Evolutionary conservation across 2,888 invertebrate genomes (phyloP).

Genomic region (Hesperia comma): DNA sequence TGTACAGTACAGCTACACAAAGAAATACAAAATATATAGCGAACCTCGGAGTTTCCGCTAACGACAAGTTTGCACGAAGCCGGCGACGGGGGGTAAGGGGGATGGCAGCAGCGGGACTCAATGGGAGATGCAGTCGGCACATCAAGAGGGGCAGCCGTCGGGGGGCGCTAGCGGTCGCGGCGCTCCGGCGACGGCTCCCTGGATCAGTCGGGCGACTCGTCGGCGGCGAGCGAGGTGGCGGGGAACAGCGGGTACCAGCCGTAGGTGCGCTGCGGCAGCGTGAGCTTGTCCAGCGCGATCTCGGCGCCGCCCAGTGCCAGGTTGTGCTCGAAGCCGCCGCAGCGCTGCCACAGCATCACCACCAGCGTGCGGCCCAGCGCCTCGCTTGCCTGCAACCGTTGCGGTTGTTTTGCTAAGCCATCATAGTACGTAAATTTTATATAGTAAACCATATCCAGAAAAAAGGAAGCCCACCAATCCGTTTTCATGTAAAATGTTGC

Average conservation of each 20-base stretch:
- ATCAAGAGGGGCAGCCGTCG: conserved; percentile 61
- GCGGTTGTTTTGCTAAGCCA: background rate
- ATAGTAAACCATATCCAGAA: too few species aligned
- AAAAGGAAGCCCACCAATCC: too few species aligned
- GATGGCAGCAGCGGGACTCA: too few species aligned
- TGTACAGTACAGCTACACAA: conserved; percentile 23
- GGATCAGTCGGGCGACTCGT: conserved; percentile 83
- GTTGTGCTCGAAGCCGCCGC: conserved; percentile 94
- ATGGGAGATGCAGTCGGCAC: conserved; percentile 12
- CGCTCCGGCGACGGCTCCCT: conserved; percentile 82
- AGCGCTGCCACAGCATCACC: conserved; percentile 96
- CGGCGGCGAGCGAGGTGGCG: conserved; percentile 90
- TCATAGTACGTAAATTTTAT: too few species aligned
- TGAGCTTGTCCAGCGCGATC: conserved; percentile 91
- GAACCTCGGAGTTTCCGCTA: conserved; percentile 7
- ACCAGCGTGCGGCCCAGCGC: conserved; percentile 91
- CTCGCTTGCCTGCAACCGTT: conserved; percentile 85
- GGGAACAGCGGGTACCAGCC: conserved; percentile 97
- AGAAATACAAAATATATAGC: conserved; percentile 15
- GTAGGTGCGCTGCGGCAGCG: conserved; percentile 90
- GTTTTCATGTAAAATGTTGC: too few species aligned
- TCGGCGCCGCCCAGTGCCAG: conserved; percentile 91
- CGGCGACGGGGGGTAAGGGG: conserved; percentile 12
- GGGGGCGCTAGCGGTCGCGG: conserved; percentile 65
- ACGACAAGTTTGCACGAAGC: background rate